These are phyloP conservation scores for Cydia strobilella DNA, from an alignment of 1,140 invertebrate genomes.

Conservation along the genomic window DNA sequence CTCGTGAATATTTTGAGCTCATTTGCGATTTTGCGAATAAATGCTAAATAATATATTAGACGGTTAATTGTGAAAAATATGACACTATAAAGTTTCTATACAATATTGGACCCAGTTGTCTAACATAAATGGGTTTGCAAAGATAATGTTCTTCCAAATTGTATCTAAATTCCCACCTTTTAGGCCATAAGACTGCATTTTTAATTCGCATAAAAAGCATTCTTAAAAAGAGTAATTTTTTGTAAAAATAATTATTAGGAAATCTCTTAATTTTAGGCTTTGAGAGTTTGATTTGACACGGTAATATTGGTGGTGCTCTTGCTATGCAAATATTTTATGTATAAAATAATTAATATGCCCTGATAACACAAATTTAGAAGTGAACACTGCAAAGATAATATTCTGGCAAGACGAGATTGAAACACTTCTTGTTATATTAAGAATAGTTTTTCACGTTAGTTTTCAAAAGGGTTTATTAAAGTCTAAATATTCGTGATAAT, in stretches of 20 bases:
- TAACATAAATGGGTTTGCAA: neutral
- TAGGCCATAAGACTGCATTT: slow-evolving; percentile 20
- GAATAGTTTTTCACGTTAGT: neutral
- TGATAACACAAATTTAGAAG: neutral
- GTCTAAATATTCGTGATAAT: slow-evolving; percentile 22
- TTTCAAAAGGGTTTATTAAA: slow-evolving; percentile 1
- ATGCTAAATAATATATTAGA: slow-evolving; percentile 34
- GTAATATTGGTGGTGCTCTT: slow-evolving; percentile 18
- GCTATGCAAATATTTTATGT: neutral
- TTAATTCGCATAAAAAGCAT: slow-evolving; percentile 6
- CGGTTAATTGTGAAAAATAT: slow-evolving; percentile 5
- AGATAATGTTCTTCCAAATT: slow-evolving; percentile 22
- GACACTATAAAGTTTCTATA: neutral
- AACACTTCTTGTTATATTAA: neutral
- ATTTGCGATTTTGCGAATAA: slow-evolving; percentile 38
- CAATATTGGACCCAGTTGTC: neutral
- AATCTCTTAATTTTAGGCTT: neutral
- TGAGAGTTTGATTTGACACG: slow-evolving; percentile 15
- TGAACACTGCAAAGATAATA: neutral
- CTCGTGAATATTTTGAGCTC: slow-evolving; percentile 32
- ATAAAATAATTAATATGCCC: slow-evolving; percentile 8
- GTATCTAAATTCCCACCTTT: slow-evolving; percentile 31
- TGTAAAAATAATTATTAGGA: slow-evolving; percentile 6
- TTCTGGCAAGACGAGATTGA: neutral
- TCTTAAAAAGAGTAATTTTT: slow-evolving; percentile 22